Base-by-base conservation (phyloP, 2,888 invertebrate genomes). In the Agrilus cyanescens region DNA sequence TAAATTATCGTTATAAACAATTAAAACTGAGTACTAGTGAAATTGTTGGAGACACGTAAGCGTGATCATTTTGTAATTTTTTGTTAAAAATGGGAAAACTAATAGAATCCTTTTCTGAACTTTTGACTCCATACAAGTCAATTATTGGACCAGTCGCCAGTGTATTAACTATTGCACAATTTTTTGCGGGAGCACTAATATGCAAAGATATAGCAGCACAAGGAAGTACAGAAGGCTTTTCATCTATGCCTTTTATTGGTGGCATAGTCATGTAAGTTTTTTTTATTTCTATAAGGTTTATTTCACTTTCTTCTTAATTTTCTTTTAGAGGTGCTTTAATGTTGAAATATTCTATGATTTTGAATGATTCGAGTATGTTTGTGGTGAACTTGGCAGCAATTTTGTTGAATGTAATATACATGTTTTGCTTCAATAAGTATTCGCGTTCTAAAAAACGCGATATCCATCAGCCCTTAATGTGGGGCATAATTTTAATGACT, bases 101-200 rank as follows among this genome's bases (percentile, higher is more conserved):
- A 40, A 73, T 76, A 75, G 76, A 76, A 50, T 57, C 61, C 4
- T 45, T 77, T 50, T 68, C 74, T 2, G 57, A 66, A 44, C 59
- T 65, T 30, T 63, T 82, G 43, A 74, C 76, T 59, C 80, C 80
- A 37, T 78, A 82, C 61, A 82, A 81, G 65, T 79, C 78, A 44
- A 45, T 74, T 10, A 76, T 85, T 40, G 85, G 76, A 32, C 68
- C 71, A 43, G 65, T 77, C 40, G 88, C 90, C 31, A 79, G 81
- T 47, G 65, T 83, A 44, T 76, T 84, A 18, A 90, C 91, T 18
- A 80, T 85, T 53, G 76, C 75, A 0, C 87, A 90, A 63, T 88
- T 90, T 71, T 78, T 90, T 58, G 78, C 88, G 25, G 89, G 89
- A 56, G 71, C 73, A 59, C 74, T 83, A 58, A 72, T 87, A 46